These are phyloP conservation scores for Ivindomyrus marchei DNA, from an alignment of 2,113 vertebrate species.

Conservation along the genomic window DNA sequence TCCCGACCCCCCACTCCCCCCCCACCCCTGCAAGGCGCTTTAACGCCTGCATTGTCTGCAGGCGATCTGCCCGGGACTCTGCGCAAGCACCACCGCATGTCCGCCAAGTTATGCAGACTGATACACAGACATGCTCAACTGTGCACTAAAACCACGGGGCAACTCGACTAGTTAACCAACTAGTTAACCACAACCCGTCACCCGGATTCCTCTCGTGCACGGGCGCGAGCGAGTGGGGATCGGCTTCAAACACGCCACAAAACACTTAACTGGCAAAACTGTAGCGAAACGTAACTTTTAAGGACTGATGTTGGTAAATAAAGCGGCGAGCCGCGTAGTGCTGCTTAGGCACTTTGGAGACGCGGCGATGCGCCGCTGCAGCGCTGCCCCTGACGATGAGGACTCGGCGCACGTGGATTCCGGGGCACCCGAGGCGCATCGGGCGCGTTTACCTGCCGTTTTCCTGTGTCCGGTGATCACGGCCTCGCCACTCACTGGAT, in stretches of 20 bases:
- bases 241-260: not conserved
- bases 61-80: not conserved
- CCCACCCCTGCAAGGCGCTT: not conserved
- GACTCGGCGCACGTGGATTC: not conserved
- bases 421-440: not conserved
- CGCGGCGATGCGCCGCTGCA: not conserved
- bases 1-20: not conserved
- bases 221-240: not conserved
- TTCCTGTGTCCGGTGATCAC: conserved; percentile 82
- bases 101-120: not conserved
- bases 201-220: not conserved
- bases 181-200: not conserved
- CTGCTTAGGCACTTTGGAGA: not conserved
- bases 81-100: not conserved
- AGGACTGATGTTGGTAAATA: not conserved
- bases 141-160: not conserved
- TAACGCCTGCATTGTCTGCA: not conserved
- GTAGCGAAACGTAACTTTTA: not conserved
- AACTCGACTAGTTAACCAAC: not conserved
- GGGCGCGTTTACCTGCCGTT: conserved; percentile 68
- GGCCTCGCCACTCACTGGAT: conserved; percentile 85
- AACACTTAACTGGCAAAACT: not conserved
- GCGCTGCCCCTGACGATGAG: not conserved
- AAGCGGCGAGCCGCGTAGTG: not conserved
- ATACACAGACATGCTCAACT: not conserved